Base-by-base conservation (phyloP, 2,888 invertebrate species). In the Ischnura elegans region DNA sequence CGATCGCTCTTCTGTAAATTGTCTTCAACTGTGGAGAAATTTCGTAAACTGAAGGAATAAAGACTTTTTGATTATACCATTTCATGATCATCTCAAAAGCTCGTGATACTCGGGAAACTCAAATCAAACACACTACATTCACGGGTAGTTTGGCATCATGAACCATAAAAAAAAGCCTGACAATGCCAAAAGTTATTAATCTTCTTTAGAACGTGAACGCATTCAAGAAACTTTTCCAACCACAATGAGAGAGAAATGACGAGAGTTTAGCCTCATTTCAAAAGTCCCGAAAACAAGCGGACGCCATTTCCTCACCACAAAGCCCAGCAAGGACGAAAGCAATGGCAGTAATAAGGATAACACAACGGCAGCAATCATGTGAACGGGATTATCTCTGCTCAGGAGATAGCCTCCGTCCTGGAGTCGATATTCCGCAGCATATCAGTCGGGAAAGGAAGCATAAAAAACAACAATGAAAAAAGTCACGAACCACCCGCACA, bases 391-490 rank as follows among this genome's bases (percentile, higher is more conserved):
- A 76, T 36, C 76, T 10, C 16, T 36, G 76, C 36, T 1, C 76
- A 36, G 16, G 76, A 36, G 76, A 36, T 13, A 76, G n/a, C n/a
- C n/a, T n/a, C n/a, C n/a, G n/a, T n/a, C n/a, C 36, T 36, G 76
- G 29, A 76, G n/a, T 36, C n/a, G 76, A 76, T 76, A 13, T 76
- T 13, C 36, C 36, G 29, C 29, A 76, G 76, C 76, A 76, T 29
- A 76, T 76, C 76, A 76, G 29, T 29, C 76, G 36, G 76, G 76
- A 76, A 76, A 36, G 76, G 36, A 76, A 76, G 76, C 10, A 76
- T 51, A 51, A 61, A 16, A 13, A n/a, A 51, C 19, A 8, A 51
- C 13, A 51, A 51, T 1, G 19, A 8, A 51, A 51, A 61, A 61
- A 61, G 4, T 29, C 87, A 55, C 87, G 87, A 87, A 87, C 25